These are phyloP conservation scores for Arbacia lixula DNA, from an alignment of 53 echinoderm and acorn worm genomes.

Conservation along the genomic window DNA sequence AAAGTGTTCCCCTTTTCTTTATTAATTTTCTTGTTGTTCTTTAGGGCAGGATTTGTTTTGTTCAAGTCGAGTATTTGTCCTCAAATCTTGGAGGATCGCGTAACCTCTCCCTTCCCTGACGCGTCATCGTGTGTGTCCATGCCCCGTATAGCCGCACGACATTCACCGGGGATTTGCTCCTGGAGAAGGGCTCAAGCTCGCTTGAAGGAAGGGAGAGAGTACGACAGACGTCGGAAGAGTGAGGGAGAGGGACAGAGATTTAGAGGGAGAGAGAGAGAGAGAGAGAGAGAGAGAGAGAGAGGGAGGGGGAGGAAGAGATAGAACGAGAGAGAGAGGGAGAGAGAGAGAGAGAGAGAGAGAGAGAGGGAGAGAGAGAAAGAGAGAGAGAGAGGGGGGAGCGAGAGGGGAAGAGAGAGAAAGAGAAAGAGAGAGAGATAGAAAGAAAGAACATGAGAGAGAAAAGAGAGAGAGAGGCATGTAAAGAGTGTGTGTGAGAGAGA, in stretches of 20 bases:
- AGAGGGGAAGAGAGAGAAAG: neutral
- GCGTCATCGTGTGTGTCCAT: slow-evolving; percentile 38
- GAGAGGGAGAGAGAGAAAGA: neutral
- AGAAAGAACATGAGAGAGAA: neutral
- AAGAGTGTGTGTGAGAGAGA: neutral
- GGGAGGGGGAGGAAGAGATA: neutral
- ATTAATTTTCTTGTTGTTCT: too few species aligned
- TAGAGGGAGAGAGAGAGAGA: neutral
- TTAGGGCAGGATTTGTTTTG: too few species aligned
- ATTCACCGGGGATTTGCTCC: slow-evolving; percentile 39
- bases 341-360: neutral
- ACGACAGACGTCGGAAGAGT: neutral
- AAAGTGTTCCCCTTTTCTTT: too few species aligned
- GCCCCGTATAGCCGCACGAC: neutral
- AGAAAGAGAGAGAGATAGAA: neutral
- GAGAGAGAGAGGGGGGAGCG: neutral
- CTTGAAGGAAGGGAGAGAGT: neutral
- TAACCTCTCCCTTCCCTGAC: neutral
- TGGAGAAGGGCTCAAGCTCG: too few species aligned
- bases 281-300: neutral
- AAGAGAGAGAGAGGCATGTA: neutral
- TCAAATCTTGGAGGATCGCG: slow-evolving; percentile 8
- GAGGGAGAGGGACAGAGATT: neutral
- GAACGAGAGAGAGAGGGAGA: neutral
- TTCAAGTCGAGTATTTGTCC: too few species aligned